A percentile compares a stretch with the other conserved stretches of the same genome.
These are phyloP conservation scores for Diadema setosum DNA, from an alignment of 35 echinoderm and acorn worm genomes.

Conservation along the genomic window DNA sequence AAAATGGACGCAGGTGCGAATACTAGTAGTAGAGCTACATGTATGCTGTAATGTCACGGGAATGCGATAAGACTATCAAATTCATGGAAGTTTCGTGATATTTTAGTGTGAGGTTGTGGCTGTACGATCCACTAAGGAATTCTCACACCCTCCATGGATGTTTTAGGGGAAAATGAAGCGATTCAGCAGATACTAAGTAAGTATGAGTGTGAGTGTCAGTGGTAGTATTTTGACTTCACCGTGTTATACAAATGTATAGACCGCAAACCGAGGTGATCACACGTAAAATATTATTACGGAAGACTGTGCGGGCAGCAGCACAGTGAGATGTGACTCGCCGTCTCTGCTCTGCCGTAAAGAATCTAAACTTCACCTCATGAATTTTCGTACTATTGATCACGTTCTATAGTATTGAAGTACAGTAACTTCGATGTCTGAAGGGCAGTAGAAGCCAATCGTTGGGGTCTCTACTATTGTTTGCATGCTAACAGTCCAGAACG, in stretches of 20 bases:
- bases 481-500: too few species aligned
- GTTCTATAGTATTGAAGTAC: too few species aligned
- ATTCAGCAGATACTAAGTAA: conserved; percentile 4
- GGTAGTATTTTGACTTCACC: not conserved
- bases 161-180: conserved; percentile 13
- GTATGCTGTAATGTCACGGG: too few species aligned
- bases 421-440: too few species aligned
- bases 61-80: too few species aligned
- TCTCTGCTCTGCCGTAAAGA: not conserved
- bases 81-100: too few species aligned
- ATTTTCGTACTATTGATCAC: not conserved
- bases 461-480: too few species aligned
- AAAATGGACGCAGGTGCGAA: too few species aligned
- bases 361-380: not conserved
- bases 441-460: too few species aligned
- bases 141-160: not conserved
- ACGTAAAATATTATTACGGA: not conserved
- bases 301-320: not conserved
- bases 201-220: not conserved
- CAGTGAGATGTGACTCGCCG: not conserved
- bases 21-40: too few species aligned
- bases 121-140: too few species aligned
- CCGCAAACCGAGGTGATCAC: not conserved
- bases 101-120: too few species aligned
- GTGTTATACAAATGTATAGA: not conserved